A percentile compares a stretch with the other conserved stretches of the same genome.
Conservation (phyloP, 2,797 vertebrate species). For the Setipinna tenuifilis region DNA sequence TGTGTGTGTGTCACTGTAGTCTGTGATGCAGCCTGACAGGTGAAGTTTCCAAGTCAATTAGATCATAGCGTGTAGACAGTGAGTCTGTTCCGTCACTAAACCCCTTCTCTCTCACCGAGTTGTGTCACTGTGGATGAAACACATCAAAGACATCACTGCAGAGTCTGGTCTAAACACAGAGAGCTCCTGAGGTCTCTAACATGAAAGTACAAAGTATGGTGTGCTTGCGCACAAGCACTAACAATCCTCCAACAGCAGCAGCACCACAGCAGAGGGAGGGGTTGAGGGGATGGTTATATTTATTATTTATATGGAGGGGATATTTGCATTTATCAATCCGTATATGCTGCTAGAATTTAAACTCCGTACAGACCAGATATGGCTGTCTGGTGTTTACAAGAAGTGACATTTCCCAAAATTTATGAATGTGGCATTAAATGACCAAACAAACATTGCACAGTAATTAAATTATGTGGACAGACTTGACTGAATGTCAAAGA, state of each 20-base stretch:
- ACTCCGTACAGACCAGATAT: neutral
- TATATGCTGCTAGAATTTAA: neutral
- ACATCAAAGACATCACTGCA: neutral
- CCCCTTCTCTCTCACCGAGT: neutral
- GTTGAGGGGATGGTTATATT: no score
- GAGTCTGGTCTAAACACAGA: neutral
- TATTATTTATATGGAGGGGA: neutral
- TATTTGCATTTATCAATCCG: neutral
- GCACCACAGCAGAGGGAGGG: neutral
- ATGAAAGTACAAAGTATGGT: neutral
- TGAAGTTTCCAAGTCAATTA: conserved; percentile 21
- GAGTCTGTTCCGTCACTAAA: neutral
- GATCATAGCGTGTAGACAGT: conserved; percentile 10
- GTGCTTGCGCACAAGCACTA: neutral
- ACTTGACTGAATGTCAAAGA: neutral
- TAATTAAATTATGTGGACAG: conserved; percentile 2
- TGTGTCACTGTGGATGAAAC: neutral
- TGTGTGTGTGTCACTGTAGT: neutral
- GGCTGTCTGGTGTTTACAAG: neutral
- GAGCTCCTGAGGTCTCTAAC: neutral
- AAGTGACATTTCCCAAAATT: neutral
- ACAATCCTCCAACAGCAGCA: neutral
- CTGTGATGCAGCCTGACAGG: neutral
- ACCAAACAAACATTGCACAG: neutral
- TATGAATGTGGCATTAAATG: neutral